Base-by-base conservation (phyloP, 1,140 invertebrate species). In the Diachasmimorpha longicaudata region DNA sequence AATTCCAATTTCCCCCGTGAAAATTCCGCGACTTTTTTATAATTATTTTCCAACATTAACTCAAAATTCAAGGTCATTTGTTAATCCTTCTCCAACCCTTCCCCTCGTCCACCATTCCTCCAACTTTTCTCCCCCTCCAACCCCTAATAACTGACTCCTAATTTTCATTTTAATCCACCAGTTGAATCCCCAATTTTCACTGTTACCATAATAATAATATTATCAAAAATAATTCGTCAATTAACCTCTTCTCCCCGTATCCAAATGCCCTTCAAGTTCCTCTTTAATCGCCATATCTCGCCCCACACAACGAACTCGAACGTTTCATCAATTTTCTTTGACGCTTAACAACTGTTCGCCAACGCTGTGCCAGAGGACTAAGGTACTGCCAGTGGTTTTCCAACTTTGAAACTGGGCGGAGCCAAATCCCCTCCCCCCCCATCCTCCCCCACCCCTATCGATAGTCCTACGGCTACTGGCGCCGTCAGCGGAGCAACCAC, bases 401-500 rank as follows among this genome's bases (percentile, higher is more conserved):
- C 19, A 63, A 63, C 23, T 63, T 63, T 23, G 13, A 39, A 74
- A 48, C 81, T 85, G 81, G 84, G 83, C 83, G 84, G 84, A 85
- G 84, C 80, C 68, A 48, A 63, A 1, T 23, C 3, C 21, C 10
- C 21, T 19, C 23, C 58, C 21, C 58, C 21, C 23, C 31, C 31
- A 2, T 6, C 31, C n/a, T 6, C 31, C 31, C 31, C 31, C 31
- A 2, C 13, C 52, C 52, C 8, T 10, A 58, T 2, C 31, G 2
- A 31, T 6, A 25, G 10, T 74, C 76, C 78, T 74, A 68, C 67
- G 73, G 71, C 74, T 77, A 80, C 79, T 71, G 77, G 71, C 79
- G 80, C 80, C 83, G 82, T 80, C 82, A 85, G 80, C 79, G 78
- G 80, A 85, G 81, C 82, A 83, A 84, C 81, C 80, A 82, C 81